These are phyloP conservation scores for Leucophenga maculata DNA, from an alignment of 2,888 invertebrate species.

Conservation along the genomic window DNA sequence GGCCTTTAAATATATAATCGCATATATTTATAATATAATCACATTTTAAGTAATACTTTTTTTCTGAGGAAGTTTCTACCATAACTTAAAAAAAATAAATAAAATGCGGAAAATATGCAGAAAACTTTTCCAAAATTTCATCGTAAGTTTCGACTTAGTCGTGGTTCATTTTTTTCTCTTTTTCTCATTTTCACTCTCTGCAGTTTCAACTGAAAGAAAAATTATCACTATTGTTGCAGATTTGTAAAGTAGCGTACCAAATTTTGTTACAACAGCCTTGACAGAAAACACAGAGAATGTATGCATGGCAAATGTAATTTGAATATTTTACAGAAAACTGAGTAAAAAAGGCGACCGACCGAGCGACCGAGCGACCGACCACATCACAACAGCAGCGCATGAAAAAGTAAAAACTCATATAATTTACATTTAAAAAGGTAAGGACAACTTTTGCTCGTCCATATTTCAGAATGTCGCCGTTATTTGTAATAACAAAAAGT, in stretches of 20 bases:
- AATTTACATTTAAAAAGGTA: conserved; percentile 31
- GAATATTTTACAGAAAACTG: conserved; percentile 31
- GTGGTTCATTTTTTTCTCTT: background rate
- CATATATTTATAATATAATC: too few species aligned
- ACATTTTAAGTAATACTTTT: too few species aligned
- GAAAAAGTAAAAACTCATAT: conserved; percentile 1
- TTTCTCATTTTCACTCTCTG: conserved; percentile 23
- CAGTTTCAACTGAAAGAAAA: conserved; percentile 40
- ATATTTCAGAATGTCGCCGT: conserved; percentile 24
- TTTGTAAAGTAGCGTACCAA: conserved; percentile 49
- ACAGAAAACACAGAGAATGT: conserved; percentile 22
- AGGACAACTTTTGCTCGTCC: conserved; percentile 12
- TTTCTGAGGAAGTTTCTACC: too few species aligned
- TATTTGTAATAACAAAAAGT: conserved; percentile 35
- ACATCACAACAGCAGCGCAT: too few species aligned
- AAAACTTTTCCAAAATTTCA: conserved; percentile 57
- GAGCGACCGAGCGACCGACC: too few species aligned
- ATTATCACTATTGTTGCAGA: conserved; percentile 60
- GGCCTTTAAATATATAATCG: too few species aligned
- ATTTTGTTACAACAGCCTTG: conserved; percentile 19
- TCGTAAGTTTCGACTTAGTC: conserved; percentile 38
- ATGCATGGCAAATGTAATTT: conserved; percentile 35
- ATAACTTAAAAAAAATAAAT: background rate
- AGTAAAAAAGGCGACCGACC: background rate
- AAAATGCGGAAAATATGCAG: background rate